A percentile compares a stretch with the other conserved stretches of the same genome.
These are phyloP conservation scores for Crotalus tigris DNA, from an alignment of 2,113 vertebrate genomes.

Conservation along the genomic window DNA sequence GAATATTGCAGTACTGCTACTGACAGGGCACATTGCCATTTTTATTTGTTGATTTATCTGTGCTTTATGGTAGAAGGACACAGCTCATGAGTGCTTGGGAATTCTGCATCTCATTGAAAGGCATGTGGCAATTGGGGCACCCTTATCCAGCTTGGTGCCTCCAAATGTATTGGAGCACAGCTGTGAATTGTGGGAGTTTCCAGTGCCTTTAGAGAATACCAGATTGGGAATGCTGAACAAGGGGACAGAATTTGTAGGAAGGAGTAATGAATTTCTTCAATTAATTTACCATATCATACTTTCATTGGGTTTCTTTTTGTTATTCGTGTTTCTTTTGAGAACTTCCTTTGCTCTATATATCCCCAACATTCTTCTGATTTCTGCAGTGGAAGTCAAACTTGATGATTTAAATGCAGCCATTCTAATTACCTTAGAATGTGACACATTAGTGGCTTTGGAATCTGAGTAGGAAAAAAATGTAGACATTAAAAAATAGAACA, in stretches of 20 bases:
- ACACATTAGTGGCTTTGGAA: neutral
- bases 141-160: neutral
- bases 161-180: neutral
- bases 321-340: neutral
- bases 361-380: neutral
- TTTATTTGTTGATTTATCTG: neutral
- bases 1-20: neutral
- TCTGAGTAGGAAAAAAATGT: neutral
- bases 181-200: neutral
- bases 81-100: neutral
- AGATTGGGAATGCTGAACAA: neutral
- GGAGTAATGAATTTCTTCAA: neutral
- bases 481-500: neutral
- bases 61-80: neutral
- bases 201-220: neutral
- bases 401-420: neutral
- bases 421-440: neutral
- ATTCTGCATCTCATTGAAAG: neutral
- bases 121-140: neutral
- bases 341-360: neutral
- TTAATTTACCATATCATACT: neutral
- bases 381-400: neutral
- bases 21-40: neutral
- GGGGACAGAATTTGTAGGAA: neutral
- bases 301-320: neutral